These are phyloP conservation scores for Dasypus novemcinctus DNA, from an alignment of 2,113 vertebrate genomes.

Conservation along the genomic window DNA sequence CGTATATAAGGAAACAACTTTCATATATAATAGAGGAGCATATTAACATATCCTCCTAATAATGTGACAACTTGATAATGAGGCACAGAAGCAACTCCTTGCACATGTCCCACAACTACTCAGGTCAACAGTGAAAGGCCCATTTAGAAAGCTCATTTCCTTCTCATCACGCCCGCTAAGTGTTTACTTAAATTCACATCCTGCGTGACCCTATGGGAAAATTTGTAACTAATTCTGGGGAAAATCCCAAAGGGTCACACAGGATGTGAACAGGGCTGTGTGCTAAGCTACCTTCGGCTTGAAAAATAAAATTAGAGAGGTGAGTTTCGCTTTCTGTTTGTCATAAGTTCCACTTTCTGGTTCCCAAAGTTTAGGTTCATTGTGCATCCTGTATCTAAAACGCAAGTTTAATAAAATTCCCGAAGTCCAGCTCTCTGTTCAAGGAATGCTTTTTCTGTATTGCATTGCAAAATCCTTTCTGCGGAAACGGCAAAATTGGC, in stretches of 20 bases:
- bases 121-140: conserved; percentile 71
- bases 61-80: conserved; percentile 53
- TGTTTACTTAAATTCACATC: conserved; percentile 81
- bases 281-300: conserved; percentile 66
- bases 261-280: conserved; percentile 74
- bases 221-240: conserved; percentile 77
- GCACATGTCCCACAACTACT: conserved; percentile 65
- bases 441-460: not conserved
- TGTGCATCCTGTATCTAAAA: not conserved
- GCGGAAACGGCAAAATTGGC: not conserved
- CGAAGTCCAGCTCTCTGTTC: not conserved
- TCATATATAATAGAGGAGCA: not conserved
- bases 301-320: conserved; percentile 74
- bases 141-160: conserved; percentile 77
- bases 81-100: conserved; percentile 57
- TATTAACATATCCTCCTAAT: conserved; percentile 50
- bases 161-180: conserved; percentile 72
- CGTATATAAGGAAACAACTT: not conserved
- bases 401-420: not conserved
- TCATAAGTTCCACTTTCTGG: conserved; percentile 73
- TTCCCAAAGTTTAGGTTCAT: conserved; percentile 51
- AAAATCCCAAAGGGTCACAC: conserved; percentile 81
- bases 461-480: not conserved
- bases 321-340: conserved; percentile 81
- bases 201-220: conserved; percentile 81